Evolutionary conservation across 2,113 vertebrate species (phyloP).

Genomic region (Elaphurus davidianus): DNA sequence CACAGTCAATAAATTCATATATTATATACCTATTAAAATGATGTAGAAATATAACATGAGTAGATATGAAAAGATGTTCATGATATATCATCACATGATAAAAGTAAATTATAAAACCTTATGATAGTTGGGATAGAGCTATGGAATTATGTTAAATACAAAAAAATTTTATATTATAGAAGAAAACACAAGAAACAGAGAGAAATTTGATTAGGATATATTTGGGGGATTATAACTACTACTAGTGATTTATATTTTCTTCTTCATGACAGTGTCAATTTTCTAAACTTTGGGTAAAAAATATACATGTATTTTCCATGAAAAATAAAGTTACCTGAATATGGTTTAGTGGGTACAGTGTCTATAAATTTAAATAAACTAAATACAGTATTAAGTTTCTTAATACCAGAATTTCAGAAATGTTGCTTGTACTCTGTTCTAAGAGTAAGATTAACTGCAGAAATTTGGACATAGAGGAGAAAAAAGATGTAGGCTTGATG

Average conservation of each 20-base stretch:
- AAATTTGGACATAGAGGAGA: background rate
- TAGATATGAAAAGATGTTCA: background rate
- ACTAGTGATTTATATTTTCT: background rate
- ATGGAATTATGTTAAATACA: background rate
- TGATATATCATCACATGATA: background rate
- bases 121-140: background rate
- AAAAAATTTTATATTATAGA: background rate
- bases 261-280: background rate
- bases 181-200: background rate
- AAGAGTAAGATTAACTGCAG: background rate
- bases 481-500: background rate
- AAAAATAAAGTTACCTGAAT: background rate
- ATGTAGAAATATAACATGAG: background rate
- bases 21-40: background rate
- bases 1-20: background rate
- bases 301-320: background rate
- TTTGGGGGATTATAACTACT: background rate
- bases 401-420: background rate
- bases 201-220: background rate
- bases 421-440: background rate
- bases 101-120: background rate
- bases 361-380: background rate
- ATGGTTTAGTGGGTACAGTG: background rate
- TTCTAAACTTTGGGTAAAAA: background rate
- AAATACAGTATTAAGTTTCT: background rate